Base-by-base conservation (phyloP, 2,113 vertebrate species). In the Hemiprocne comata region DNA sequence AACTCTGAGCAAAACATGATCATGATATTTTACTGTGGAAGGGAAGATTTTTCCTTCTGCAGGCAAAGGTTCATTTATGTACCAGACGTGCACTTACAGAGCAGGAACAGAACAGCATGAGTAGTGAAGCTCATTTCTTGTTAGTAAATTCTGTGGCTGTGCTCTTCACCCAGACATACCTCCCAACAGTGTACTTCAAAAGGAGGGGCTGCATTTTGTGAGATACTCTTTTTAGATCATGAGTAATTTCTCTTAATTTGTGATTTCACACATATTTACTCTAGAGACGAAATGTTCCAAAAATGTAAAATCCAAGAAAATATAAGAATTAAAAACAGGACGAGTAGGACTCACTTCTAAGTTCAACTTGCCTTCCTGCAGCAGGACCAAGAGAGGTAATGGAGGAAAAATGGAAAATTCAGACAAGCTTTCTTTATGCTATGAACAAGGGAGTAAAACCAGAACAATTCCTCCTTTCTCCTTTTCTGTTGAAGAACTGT, bases 141-240 rank as follows among this genome's bases (percentile, higher is more conserved):
- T n/a, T 53, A 44, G 17, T 10, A 40, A 4, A 15, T 64, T 82
- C 44, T 79, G 44, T 1, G 10, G 23, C 9, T 0, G 0, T 72
- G 34, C 4, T 75, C 42, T 48, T 85, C 57, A 57, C 6, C 23
- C 33, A 29, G 21, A 11, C 29, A 36, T 11, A 53, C 6, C n/a
- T 54, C 12, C 25, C 69, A 61, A 40, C 4, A 40, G 5, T 0
- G 0, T 8, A 3, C 34, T 64, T 78, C 36, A 74, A 29, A 11
- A 55, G 34, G 34, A 76, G 7, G 11, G 18, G 7, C 17, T 67
- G 19, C 6, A 21, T 81, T 93, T 51, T 3, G 1, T 65, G 12
- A 55, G 4, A 21, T 73, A 5, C 4, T 85, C 24, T 14, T 55
- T 66, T 69, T 33, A 73, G 25, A 46, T 36, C 50, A 34, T 72